Conservation (phyloP, 1,140 invertebrate genomes). For the Micrasema longulum region DNA sequence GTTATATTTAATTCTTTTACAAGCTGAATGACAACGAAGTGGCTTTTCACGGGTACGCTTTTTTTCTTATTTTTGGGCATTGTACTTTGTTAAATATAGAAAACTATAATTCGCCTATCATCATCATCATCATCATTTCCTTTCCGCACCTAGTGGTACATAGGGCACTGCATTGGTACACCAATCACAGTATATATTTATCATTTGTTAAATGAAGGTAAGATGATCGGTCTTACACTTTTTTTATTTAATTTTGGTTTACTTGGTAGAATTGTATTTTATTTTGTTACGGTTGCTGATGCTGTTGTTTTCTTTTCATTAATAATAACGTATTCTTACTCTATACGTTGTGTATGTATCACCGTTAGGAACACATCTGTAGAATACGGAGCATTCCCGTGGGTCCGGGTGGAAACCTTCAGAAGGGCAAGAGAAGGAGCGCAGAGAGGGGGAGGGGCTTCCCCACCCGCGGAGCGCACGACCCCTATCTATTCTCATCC, state of each 20-base stretch:
- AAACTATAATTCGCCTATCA: no score
- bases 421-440: slow-evolving; percentile 56
- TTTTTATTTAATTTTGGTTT: not conserved
- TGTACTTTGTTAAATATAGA: no score
- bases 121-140: no score
- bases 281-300: not conserved
- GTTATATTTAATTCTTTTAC: not conserved
- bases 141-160: no score
- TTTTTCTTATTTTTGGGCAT: no score
- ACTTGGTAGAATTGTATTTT: not conserved
- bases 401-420: slow-evolving; percentile 77
- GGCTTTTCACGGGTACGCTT: no score
- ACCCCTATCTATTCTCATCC: slow-evolving; percentile 39
- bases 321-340: slow-evolving; percentile 55
- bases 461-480: slow-evolving; percentile 26
- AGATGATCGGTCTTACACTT: not conserved
- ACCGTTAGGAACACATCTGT: slow-evolving; percentile 67
- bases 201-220: no score
- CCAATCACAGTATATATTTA: no score
- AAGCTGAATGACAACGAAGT: not conserved
- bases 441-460: slow-evolving; percentile 1
- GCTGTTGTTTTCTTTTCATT: not conserved
- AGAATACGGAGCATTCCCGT: slow-evolving; percentile 70
- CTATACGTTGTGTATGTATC: slow-evolving; percentile 60
- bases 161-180: no score